phyloP scores from a whole-genome alignment of 2,113 vertebrate genomes.

The Callochromis pleurospilus region DNA sequence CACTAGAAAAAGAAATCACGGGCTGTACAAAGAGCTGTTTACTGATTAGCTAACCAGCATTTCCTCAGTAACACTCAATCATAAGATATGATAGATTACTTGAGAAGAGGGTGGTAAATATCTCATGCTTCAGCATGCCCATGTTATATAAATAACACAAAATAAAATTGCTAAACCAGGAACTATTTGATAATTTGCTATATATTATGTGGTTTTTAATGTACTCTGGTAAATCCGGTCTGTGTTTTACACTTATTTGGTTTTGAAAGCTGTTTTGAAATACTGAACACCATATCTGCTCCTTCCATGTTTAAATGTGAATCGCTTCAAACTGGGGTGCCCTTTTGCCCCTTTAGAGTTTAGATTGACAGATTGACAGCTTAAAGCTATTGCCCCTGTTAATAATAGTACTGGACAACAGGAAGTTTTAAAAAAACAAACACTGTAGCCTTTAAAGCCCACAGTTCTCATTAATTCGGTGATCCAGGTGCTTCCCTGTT shows the following conservation, averaged over 20 bases:
- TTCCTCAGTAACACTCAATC: not conserved
- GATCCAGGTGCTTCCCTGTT: not conserved
- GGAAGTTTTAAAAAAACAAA: accelerated
- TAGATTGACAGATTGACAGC: not conserved
- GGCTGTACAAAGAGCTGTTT: not conserved
- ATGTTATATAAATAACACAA: not conserved
- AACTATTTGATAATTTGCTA: not conserved
- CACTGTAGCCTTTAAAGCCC: not conserved
- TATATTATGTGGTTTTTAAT: not conserved
- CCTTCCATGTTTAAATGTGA: not conserved
- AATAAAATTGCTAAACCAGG: not conserved
- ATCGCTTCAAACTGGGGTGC: not conserved
- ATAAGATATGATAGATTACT: not conserved
- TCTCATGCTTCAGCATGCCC: not conserved
- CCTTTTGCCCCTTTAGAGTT: not conserved
- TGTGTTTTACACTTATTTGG: not conserved
- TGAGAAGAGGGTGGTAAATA: not conserved
- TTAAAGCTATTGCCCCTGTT: not conserved
- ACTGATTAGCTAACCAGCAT: not conserved
- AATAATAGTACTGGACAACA: not conserved
- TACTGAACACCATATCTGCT: not conserved
- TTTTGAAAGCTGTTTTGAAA: not conserved
- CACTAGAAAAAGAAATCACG: not conserved
- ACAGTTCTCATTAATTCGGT: not conserved
- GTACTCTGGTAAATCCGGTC: not conserved